These are phyloP conservation scores for Mesaphorura yosii DNA, from an alignment of 1,140 invertebrate species.

Conservation along the genomic window DNA sequence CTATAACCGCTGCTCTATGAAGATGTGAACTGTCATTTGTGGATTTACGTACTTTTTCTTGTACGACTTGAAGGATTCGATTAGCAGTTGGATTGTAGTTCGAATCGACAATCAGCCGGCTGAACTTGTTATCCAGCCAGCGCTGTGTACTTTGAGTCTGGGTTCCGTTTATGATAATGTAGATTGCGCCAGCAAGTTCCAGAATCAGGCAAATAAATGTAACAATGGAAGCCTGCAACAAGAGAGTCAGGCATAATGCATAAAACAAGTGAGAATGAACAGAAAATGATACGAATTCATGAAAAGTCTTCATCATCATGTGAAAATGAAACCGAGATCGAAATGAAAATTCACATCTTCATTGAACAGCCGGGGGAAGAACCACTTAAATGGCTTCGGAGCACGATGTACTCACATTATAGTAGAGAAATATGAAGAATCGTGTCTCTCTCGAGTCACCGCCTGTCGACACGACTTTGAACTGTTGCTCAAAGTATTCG, in stretches of 20 bases:
- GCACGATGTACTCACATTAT: constrained; percentile 5
- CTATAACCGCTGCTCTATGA: too few species aligned
- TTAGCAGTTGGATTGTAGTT: constrained; percentile 47
- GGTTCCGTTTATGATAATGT: constrained; percentile 64
- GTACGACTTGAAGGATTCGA: constrained; percentile 58
- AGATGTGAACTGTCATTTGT: too few species aligned
- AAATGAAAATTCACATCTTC: too few species aligned
- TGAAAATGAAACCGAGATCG: too few species aligned
- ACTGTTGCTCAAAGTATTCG: constrained; percentile 7
- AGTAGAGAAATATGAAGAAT: constrained; percentile 26
- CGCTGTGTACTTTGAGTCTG: constrained; percentile 64
- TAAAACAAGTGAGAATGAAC: too few species aligned
- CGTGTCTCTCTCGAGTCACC: constrained; percentile 15
- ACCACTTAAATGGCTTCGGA: too few species aligned
- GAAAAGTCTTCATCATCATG: too few species aligned
- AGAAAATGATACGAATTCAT: constrained; percentile 6
- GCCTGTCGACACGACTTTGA: constrained; percentile 6
- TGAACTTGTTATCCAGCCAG: constrained; percentile 54
- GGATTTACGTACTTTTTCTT: constrained; percentile 61
- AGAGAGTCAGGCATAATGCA: not conserved
- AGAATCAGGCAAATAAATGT: constrained; percentile 51
- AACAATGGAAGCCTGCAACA: constrained; percentile 16
- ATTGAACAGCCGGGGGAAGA: too few species aligned
- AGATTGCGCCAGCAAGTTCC: constrained; percentile 58
- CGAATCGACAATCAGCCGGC: constrained; percentile 55